Percentiles rank a stretch among this genome's conserved stretches.
phyloP scores from a whole-genome alignment of 2,888 invertebrate species.

The Cinara cedri region DNA sequence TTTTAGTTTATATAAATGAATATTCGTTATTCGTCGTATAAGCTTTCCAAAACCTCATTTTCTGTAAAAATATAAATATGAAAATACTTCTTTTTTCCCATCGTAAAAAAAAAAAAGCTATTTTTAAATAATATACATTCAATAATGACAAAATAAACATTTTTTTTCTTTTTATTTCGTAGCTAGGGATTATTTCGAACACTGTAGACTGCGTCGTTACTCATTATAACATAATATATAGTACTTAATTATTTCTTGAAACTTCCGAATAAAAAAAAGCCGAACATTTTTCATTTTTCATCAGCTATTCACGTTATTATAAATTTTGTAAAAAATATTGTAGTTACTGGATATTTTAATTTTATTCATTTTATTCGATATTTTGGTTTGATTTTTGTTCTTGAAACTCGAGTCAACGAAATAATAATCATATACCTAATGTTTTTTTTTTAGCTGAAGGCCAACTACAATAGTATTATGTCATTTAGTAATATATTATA shows the following conservation, averaged over 20 bases:
- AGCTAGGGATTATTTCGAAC: too few relatives aligned
- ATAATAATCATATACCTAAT: background rate
- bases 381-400: too few relatives aligned
- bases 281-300: background rate
- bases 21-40: background rate
- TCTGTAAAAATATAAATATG: constrained; percentile 7
- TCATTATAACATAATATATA: too few relatives aligned
- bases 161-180: background rate
- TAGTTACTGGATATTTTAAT: background rate
- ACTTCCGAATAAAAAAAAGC: background rate
- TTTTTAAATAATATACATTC: background rate
- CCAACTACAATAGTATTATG: background rate
- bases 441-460: background rate
- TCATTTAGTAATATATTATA: background rate
- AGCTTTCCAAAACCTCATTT: background rate
- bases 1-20: background rate
- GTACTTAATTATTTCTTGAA: background rate
- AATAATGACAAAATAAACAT: background rate
- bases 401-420: background rate
- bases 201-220: too few relatives aligned
- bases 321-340: background rate
- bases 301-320: background rate
- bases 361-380: background rate
- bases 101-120: background rate
- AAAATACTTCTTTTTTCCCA: background rate